Conservation (phyloP, 2,888 invertebrate genomes). For the Linyphia triangularis region DNA sequence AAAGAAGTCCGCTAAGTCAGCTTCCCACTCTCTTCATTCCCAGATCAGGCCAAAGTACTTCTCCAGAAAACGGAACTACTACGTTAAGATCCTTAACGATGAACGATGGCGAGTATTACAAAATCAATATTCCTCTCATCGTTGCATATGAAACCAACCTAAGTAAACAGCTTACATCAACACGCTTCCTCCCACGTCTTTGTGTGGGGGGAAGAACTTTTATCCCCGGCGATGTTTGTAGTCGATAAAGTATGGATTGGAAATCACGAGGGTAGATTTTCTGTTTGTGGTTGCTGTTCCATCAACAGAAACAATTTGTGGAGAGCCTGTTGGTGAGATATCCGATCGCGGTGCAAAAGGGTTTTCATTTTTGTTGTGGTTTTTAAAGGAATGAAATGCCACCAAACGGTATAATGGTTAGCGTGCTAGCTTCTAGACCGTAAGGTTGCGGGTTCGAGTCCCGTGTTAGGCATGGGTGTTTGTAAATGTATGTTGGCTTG, state of each 20-base stretch:
- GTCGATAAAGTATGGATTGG: constrained; percentile 38
- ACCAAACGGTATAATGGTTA: too few species aligned
- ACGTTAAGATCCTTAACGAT: too few species aligned
- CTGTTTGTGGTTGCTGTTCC: not conserved
- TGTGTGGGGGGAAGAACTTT: not conserved
- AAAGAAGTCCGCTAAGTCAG: too few species aligned
- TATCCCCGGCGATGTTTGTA: not conserved
- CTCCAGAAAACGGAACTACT: not conserved
- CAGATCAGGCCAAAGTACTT: not conserved
- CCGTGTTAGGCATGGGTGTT: too few species aligned
- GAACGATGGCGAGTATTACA: not conserved
- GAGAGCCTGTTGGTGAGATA: too few species aligned
- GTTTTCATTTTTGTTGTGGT: too few species aligned
- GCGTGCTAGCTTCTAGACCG: too few species aligned
- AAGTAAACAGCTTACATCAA: constrained; percentile 37
- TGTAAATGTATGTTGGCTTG: too few species aligned
- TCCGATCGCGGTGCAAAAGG: too few species aligned
- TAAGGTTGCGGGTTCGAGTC: too few species aligned
- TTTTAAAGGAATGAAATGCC: too few species aligned
- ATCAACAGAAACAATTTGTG: not conserved
- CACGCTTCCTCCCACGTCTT: constrained; percentile 11
- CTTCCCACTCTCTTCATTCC: too few species aligned
- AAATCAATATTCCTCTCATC: constrained; percentile 3
- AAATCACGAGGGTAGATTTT: not conserved
- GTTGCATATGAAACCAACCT: not conserved